A percentile compares a stretch with the other conserved stretches of the same genome.
Evolutionary conservation across 1,140 invertebrate species (phyloP).

Genomic region (Metopolophium dirhodum): DNA sequence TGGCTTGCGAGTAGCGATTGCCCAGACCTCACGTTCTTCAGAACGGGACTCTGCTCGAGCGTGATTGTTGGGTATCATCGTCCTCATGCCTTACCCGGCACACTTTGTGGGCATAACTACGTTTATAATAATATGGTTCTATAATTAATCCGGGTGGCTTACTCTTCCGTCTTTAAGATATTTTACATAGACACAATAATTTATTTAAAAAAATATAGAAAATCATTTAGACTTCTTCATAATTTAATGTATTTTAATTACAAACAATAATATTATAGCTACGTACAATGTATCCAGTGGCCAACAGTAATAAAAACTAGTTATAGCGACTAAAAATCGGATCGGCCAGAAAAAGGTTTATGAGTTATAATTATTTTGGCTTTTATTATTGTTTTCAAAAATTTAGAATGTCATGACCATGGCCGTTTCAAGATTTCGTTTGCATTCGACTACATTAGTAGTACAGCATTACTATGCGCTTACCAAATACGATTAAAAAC

Average conservation of each 20-base stretch:
- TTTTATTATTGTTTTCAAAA: no score
- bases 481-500: no score
- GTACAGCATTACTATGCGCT: no score
- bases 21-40: background rate
- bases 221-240: background rate
- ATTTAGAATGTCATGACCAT: no score
- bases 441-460: no score
- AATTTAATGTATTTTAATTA: no score
- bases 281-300: background rate
- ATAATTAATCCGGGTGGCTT: background rate
- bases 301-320: no score
- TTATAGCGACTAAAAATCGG: no score
- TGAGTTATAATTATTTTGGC: no score
- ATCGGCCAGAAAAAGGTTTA: no score
- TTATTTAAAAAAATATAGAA: background rate
- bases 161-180: background rate
- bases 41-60: background rate
- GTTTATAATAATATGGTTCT: background rate
- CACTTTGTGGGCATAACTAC: background rate
- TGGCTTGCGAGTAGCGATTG: background rate
- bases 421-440: no score
- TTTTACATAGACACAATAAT: background rate
- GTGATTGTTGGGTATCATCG: background rate
- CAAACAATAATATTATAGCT: no score
- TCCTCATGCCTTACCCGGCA: background rate